Evolutionary conservation across 2,888 invertebrate species (phyloP).

Genomic region (Lithodes maja): DNA sequence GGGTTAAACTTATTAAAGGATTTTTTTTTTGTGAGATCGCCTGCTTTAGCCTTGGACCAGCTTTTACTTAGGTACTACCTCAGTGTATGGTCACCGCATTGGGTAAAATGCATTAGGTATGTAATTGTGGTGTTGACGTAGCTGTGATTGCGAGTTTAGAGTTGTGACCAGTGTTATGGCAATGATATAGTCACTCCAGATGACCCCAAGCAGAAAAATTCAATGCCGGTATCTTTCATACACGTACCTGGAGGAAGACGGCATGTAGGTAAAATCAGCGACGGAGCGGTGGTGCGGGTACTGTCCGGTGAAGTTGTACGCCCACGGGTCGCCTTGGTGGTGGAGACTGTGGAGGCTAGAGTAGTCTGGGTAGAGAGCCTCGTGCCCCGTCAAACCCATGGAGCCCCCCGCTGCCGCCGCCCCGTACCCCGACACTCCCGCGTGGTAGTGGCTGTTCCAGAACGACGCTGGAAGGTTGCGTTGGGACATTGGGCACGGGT

Average conservation of each 20-base stretch:
- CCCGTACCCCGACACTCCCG: slow-evolving; percentile 56
- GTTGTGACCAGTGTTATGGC: not conserved
- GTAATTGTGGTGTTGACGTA: too few relatives aligned
- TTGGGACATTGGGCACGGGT: slow-evolving; percentile 64
- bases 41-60: too few relatives aligned
- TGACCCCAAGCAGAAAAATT: too few relatives aligned
- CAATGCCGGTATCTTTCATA: too few relatives aligned
- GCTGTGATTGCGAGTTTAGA: too few relatives aligned
- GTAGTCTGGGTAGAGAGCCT: slow-evolving; percentile 57
- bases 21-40: too few relatives aligned
- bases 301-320: slow-evolving; percentile 59
- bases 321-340: slow-evolving; percentile 59
- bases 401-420: slow-evolving; percentile 51
- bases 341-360: slow-evolving; percentile 60
- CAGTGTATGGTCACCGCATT: too few relatives aligned
- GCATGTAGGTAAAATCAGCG: slow-evolving; percentile 65
- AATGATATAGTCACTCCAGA: too few relatives aligned
- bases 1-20: too few relatives aligned
- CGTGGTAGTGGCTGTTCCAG: slow-evolving; percentile 66
- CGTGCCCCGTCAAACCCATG: slow-evolving; percentile 46
- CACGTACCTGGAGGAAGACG: slow-evolving; percentile 57
- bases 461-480: slow-evolving; percentile 62
- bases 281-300: slow-evolving; percentile 52
- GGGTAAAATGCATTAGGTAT: too few relatives aligned
- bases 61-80: too few relatives aligned